Evolutionary conservation across 2,888 invertebrate genomes (phyloP).

Genomic region (Gonocerus acuteangulatus): DNA sequence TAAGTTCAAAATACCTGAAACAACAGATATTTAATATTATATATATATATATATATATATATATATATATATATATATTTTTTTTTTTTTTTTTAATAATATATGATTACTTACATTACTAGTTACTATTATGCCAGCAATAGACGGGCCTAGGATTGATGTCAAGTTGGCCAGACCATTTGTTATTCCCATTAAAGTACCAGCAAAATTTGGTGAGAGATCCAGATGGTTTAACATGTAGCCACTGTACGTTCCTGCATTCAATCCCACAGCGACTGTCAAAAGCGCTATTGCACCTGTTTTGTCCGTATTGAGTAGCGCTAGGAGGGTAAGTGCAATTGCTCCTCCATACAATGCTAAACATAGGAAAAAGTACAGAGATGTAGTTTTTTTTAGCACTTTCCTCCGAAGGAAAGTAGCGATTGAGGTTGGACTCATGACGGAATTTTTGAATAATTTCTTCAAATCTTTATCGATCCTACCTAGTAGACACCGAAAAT

Average conservation of each 20-base stretch:
- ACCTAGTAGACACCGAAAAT: no score
- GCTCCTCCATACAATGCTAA: slow-evolving; percentile 42
- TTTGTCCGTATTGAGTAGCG: slow-evolving; percentile 42
- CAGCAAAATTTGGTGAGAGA: slow-evolving; percentile 74
- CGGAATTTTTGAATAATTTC: no score
- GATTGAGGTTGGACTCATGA: no score
- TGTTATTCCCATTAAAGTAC: no score
- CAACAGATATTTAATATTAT: no score
- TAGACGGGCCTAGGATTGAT: slow-evolving; percentile 68
- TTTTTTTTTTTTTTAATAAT: no score
- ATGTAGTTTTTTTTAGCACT: no score
- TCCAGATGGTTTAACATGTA: slow-evolving; percentile 67
- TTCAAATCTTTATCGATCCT: no score
- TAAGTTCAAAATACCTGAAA: no score
- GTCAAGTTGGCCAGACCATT: slow-evolving; percentile 69
- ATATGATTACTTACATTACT: slow-evolving; percentile 1
- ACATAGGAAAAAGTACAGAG: no score
- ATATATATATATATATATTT: no score
- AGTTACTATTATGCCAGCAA: slow-evolving; percentile 54
- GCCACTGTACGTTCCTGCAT: slow-evolving; percentile 60
- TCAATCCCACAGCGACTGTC: slow-evolving; percentile 64
- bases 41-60: not conserved
- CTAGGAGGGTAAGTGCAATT: slow-evolving; percentile 44
- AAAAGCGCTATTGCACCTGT: slow-evolving; percentile 55
- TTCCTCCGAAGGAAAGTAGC: no score